Evolutionary conservation across 2,113 vertebrate species (phyloP), one percentile per base, ranked within the genome.

Genomic region (Sapayoa aenigma): DNA sequence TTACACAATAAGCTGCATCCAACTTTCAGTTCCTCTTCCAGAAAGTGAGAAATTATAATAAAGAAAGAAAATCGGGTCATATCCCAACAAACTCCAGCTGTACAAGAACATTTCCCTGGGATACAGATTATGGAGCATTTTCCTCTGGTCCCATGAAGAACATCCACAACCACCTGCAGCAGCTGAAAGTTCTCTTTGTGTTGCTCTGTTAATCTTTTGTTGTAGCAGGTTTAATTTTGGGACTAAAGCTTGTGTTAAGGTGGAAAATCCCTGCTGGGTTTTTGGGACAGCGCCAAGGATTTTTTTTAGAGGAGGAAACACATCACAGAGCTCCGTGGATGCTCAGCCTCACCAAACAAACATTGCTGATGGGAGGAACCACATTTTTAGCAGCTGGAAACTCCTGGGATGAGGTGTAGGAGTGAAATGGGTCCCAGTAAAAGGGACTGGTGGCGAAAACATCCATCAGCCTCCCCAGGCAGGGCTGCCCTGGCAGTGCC

Each of bases 401-500:
- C 9, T 41, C 21, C 35, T 35, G 33, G 76, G 42, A 18, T 55
- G 73, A 42, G 58, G 31, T 50, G 14, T 5, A 4, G 35, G 73
- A 24, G 22, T 19, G 18, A 37, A 27, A 12, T 31, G 65, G 25
- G 35, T 10, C 47, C 28, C 42, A 60, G 52, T 16, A 2, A 1
- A 44, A 24, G 49, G 53, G 35, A 33, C 19, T 37, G 60, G 3
- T 5, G 9, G 13, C 15, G 56, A 18, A 20, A 16, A 56, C 3
- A 9, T 17, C 56, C 14, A 0, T 24, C 6, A 9, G 11, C 41
- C 23, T 65, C 27, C 7, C 23, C 33, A 4, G 44, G 44, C 0
- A 0, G 37, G 35, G 25, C 69, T 46, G 1, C 21, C 23, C 33
- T 7, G 74, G 4, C 25, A 25, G 31, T 3, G 33, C 16, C 22